Evolutionary conservation across 2,113 vertebrate genomes (phyloP).

Genomic region (Hyperopisus bebe): DNA sequence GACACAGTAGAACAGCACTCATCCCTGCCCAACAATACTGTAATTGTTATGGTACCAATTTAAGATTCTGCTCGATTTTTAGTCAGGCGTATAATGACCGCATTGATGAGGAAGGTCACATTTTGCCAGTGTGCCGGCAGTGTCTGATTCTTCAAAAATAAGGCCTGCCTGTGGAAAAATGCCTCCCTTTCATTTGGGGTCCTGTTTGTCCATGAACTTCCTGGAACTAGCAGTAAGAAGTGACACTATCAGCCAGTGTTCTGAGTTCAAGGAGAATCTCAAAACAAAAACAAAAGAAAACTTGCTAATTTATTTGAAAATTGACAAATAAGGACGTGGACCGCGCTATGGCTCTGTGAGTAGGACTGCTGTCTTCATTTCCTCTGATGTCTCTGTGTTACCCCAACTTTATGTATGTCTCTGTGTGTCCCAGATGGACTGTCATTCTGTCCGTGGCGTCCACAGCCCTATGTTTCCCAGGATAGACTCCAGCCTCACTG

Average conservation of each 20-base stretch:
- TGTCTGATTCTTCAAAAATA: neutral
- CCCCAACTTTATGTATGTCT: neutral
- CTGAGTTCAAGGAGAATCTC: neutral
- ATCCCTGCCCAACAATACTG: neutral
- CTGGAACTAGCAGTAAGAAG: neutral
- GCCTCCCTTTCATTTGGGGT: neutral
- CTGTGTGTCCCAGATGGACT: neutral
- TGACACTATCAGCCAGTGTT: neutral
- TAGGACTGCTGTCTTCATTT: neutral
- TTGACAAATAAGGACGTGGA: neutral
- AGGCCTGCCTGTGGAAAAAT: neutral
- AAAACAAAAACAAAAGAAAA: neutral
- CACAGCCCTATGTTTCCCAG: neutral
- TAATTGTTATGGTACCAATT: conserved; percentile 11
- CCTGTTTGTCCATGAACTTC: neutral
- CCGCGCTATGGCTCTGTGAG: neutral
- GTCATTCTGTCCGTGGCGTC: neutral
- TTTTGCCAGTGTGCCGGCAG: neutral
- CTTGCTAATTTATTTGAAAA: neutral
- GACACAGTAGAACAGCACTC: neutral
- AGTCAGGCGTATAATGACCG: neutral
- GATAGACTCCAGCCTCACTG: neutral
- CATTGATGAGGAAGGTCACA: conserved; percentile 17
- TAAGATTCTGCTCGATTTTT: conserved; percentile 9
- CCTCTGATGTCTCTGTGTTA: neutral